Conservation (phyloP, 35 echinoderm and acorn worm genomes). For the Anneissia japonica region DNA sequence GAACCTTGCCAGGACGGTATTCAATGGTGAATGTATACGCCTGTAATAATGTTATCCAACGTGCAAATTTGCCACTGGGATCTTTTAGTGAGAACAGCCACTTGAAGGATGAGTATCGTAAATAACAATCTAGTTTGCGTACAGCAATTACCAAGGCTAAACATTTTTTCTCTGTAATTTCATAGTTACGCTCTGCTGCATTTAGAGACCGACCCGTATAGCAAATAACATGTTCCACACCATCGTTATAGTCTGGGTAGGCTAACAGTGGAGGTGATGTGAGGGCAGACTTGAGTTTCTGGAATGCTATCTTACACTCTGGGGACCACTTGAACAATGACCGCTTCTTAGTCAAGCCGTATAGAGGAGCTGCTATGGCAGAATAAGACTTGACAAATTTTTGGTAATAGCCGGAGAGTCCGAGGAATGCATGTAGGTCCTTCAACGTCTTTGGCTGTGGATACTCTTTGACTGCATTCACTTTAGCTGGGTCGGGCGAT, state of each 20-base stretch:
- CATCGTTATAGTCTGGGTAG: no score
- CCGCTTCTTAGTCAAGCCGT: no score
- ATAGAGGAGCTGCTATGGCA: no score
- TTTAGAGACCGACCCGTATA: constrained; percentile 8
- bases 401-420: no score
- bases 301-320: constrained; percentile 8
- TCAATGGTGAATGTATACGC: background rate
- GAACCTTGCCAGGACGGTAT: background rate
- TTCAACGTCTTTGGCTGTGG: no score
- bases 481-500: constrained; percentile 28
- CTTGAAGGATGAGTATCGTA: background rate
- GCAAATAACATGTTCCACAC: background rate
- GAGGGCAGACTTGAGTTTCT: background rate
- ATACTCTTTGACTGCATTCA: constrained; percentile 17
- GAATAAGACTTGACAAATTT: no score
- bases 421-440: no score
- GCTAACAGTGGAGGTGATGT: constrained; percentile 9
- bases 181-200: background rate
- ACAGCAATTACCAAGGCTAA: constrained; percentile 5
- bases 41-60: background rate
- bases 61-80: background rate
- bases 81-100: background rate
- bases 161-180: background rate
- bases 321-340: no score
- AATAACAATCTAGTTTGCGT: background rate